Conservation (phyloP, 2,888 invertebrate genomes). For the Sesia apiformis region DNA sequence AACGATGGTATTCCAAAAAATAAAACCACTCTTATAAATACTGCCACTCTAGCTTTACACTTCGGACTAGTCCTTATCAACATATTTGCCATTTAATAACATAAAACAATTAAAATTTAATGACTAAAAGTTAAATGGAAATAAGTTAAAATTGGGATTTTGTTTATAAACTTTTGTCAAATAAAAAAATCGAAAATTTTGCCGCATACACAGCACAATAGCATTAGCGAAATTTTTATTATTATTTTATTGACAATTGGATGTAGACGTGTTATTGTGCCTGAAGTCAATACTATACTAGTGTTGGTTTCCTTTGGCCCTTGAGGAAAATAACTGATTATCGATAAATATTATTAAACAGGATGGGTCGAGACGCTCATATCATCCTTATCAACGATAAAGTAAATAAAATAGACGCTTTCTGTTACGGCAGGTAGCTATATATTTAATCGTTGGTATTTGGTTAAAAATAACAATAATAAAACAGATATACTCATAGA, state of each 20-base stretch:
- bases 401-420: too few relatives aligned
- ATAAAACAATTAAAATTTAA: conserved; percentile 14
- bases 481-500: too few relatives aligned
- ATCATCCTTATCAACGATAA: conserved; percentile 30
- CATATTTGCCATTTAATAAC: conserved; percentile 53
- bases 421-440: too few relatives aligned
- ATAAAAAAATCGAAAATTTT: conserved; percentile 57
- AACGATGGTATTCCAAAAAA: background rate
- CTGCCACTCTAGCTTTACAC: conserved; percentile 36
- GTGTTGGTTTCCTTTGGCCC: conserved; percentile 16
- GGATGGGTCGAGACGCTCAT: conserved; percentile 17
- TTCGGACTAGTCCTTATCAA: conserved; percentile 55
- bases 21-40: conserved; percentile 26
- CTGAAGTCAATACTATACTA: conserved; percentile 26
- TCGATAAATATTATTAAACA: conserved; percentile 38
- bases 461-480: too few relatives aligned
- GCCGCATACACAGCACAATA: conserved; percentile 42
- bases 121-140: conserved; percentile 15
- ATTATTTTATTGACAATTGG: conserved; percentile 12
- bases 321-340: conserved; percentile 37
- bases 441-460: too few relatives aligned
- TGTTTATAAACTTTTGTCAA: conserved; percentile 34
- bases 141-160: background rate
- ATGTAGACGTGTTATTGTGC: conserved; percentile 28
- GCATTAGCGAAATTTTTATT: conserved; percentile 22